Evolutionary conservation across 1,140 invertebrate genomes (phyloP).

Genomic region (Armadillidium nasatum): DNA sequence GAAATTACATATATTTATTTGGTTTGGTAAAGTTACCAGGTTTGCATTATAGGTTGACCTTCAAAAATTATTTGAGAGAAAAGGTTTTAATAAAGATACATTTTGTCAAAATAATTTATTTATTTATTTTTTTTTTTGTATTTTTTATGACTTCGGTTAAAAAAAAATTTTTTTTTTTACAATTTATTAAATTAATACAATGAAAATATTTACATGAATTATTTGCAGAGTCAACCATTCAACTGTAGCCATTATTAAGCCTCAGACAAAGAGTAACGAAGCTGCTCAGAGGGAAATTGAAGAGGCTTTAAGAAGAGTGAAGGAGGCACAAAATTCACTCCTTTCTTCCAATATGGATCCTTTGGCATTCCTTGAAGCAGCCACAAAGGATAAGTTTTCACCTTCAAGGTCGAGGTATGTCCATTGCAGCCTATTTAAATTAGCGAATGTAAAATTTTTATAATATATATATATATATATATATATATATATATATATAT

Average conservation of each 20-base stretch:
- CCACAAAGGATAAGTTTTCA: constrained; percentile 46
- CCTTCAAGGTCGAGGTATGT: constrained; percentile 37
- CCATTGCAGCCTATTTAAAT: too few relatives aligned
- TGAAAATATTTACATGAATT: neutral
- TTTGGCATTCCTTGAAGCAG: constrained; percentile 48
- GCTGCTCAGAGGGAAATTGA: constrained; percentile 91
- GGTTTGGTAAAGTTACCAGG: too few relatives aligned
- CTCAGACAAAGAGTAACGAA: constrained; percentile 89
- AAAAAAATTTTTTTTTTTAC: too few relatives aligned
- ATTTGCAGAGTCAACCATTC: constrained; percentile 73
- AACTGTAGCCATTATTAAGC: constrained; percentile 83
- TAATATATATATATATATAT: too few relatives aligned
- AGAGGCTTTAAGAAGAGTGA: constrained; percentile 92
- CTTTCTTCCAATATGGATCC: constrained; percentile 82
- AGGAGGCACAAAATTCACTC: constrained; percentile 89
- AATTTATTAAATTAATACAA: too few relatives aligned
- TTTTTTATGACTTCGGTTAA: too few relatives aligned
- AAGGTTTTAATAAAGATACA: neutral
- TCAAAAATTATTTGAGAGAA: too few relatives aligned
- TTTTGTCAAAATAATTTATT: too few relatives aligned
- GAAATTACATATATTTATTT: neutral
- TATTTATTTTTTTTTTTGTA: too few relatives aligned
- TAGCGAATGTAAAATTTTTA: too few relatives aligned
- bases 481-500: too few relatives aligned
- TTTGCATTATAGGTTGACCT: too few relatives aligned